Base-by-base conservation (phyloP, 2,888 invertebrate species). In the Tholera decimalis region DNA sequence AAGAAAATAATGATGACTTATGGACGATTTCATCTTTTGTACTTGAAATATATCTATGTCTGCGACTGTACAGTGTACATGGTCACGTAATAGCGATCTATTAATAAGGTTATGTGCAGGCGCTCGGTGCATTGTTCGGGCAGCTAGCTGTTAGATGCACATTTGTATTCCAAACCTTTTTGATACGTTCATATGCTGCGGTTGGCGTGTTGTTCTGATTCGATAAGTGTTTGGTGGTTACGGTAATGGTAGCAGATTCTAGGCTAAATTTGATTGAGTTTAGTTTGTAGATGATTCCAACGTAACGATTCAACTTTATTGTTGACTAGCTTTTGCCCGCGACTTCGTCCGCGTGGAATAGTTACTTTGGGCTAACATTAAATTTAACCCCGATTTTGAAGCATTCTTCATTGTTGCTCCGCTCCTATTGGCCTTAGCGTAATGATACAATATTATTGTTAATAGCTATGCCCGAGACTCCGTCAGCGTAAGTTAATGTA, bases 21-120 rank as follows among this genome's bases (percentile, higher is more conserved):
- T 15, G 13, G 7, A 43, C 13, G 22, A 44, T 24, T 24, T 24
- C 6, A 13, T n/a, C 9, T 43, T 13, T 44, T 15, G 43, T 6
- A 24, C 15, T 13, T 24, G 3, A n/a, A n/a, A 24, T 3, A 3
- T 44, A 9, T 18, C 1, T 28, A 11, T 18, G 46, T 1, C 6
- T 2, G 18, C 11, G 24, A 47, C 46, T 28, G 46, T 47, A 28
- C 46, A 9, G 0, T 26, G 28, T 28, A 28, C 65, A 65, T 77
- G 67, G 79, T 78, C 85, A 86, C 83, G 86, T 87, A 84, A 87
- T 82, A 77, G 62, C 77, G 71, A 84, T 84, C 75, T 86, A 82
- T 82, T 82, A 81, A 81, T 85, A 85, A 84, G 82, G 82, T 83
- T 80, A 80, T 84, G 84, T 78, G 70, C 73, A 67, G 57, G 74